Conservation (phyloP, 2,888 invertebrate genomes). For the Tetanocera ferruginea region DNA sequence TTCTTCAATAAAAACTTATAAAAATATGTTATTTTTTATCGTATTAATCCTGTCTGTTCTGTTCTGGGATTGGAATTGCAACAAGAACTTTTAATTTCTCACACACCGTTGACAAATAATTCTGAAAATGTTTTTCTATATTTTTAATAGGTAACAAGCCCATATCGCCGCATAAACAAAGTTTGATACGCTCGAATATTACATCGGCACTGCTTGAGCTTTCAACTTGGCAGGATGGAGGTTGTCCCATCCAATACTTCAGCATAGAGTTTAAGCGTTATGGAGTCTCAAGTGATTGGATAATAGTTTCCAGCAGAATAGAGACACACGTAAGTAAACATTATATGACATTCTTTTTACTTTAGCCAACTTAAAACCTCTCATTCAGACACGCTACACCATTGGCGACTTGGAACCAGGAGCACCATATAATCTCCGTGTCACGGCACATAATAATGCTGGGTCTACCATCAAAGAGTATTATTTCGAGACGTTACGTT, state of each 20-base stretch:
- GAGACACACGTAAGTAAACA: conserved; percentile 68
- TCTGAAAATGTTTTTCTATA: neutral
- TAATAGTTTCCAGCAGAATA: conserved; percentile 72
- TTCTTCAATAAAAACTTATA: too few relatives aligned
- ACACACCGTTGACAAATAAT: neutral
- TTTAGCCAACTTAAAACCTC: neutral
- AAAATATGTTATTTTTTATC: too few relatives aligned
- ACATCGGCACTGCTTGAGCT: conserved; percentile 83
- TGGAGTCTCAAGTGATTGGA: conserved; percentile 65
- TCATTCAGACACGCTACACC: conserved; percentile 66
- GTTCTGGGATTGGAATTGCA: neutral
- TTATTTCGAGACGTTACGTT: conserved; percentile 73
- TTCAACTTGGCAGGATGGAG: conserved; percentile 84
- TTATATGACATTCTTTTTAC: neutral
- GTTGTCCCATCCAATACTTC: conserved; percentile 83
- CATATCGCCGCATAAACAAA: conserved; percentile 78
- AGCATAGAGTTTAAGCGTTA: conserved; percentile 67
- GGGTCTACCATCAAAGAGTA: conserved; percentile 75
- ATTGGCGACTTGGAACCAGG: conserved; percentile 72
- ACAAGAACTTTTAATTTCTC: neutral
- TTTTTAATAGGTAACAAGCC: conserved; percentile 71
- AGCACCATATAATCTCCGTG: conserved; percentile 71
- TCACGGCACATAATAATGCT: conserved; percentile 76
- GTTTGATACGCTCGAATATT: conserved; percentile 80
- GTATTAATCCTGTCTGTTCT: too few relatives aligned